Evolutionary conservation across 2,888 invertebrate species (phyloP), one percentile per base, ranked within the genome.

Genomic region (Pristionchus arcanus): DNA sequence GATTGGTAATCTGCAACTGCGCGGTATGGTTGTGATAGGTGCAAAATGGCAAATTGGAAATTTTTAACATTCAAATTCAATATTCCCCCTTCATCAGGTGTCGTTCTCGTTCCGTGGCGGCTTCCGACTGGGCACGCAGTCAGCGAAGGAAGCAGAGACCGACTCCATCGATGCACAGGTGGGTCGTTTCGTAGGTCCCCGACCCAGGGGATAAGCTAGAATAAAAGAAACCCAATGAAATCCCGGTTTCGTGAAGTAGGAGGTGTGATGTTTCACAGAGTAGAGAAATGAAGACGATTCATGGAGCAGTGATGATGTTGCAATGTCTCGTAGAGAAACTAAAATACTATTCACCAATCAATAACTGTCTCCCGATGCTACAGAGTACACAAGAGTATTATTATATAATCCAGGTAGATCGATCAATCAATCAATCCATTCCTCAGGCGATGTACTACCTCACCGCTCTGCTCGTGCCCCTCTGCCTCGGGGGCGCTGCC

Each of bases 391-490:
- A n/a, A n/a, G n/a, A n/a, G n/a, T n/a, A n/a, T n/a, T n/a, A n/a
- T n/a, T n/a, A n/a, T n/a, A n/a, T n/a, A n/a, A 21, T 21, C 21
- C 4, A 4, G 63, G 63, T 63, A 28, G 13, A 28, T 28, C 28
- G 28, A 66, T 28, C n/a, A n/a, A 66, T 25, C 63, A n/a, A n/a
- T 66, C 16, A 66, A 21, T 21, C 25, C 1, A 2, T 4, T 16
- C 0, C 21, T n/a, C 97, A 98, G 96, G 98, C 96, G 89, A 98
- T 98, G 98, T 96, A 96, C 90, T 98, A 98, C 95, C 96, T 99
- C 71, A 97, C 97, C 90, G 97, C 97, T 96, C 93, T 98, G 63
- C 96, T 99, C 89, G 97, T 98, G 95, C 99, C 99, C 1, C 96
- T 99, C 21, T 97, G 98, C 94, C 89, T 97, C 42, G 97, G 96